Evolutionary conservation across 2,888 invertebrate species (phyloP), one percentile per base, ranked within the genome.

Genomic region (Coelogynopora nodosa): DNA sequence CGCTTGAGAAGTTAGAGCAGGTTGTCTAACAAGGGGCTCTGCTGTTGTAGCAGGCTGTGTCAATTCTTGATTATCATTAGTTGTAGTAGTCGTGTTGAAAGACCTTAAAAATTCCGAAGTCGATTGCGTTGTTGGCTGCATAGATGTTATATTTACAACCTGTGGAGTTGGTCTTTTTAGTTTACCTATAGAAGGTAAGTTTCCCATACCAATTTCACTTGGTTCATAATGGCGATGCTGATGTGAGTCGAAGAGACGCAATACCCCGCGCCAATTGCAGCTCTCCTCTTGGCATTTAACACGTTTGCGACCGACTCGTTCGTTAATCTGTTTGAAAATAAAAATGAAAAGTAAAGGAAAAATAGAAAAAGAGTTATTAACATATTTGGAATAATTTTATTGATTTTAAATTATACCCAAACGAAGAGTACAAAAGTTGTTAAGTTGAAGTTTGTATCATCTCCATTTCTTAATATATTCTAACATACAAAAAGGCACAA

Each of bases 271-370:
- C 86, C 86, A 86, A 28, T 86, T 86, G 49, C 86, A 86, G 10
- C 30, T 49, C 23, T 31, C 85, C 2, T 13, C 18, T 29, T 27
- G n/a, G 23, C 86, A 86, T 28, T 86, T 84, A 0, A 86, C 86
- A 31, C 86, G 86, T 67, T 86, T 86, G 0, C 74, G 74, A 84
- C 86, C 86, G n/a, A 86, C 31, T 30, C 80, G 67, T 85, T 86
- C 84, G 30, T 86, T 86, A 0, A 86, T 31, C 82, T 86, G 31
- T 30, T 23, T n/a, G 26, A 74, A 2, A 74, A 5, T 2, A 74
- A 27, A 27, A 2, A 74, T 74, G 5, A 2, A 74, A 2, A 74
- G 26, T 74, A 2, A 74, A n/a, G n/a, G n/a, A n/a, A n/a, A n/a
- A n/a, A n/a, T n/a, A n/a, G n/a, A n/a, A n/a, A n/a, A n/a, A n/a